Percentiles rank a stretch among this genome's conserved stretches.
phyloP scores from a whole-genome alignment of 2,888 invertebrate species.

The Teinopalpus imperialis region DNA sequence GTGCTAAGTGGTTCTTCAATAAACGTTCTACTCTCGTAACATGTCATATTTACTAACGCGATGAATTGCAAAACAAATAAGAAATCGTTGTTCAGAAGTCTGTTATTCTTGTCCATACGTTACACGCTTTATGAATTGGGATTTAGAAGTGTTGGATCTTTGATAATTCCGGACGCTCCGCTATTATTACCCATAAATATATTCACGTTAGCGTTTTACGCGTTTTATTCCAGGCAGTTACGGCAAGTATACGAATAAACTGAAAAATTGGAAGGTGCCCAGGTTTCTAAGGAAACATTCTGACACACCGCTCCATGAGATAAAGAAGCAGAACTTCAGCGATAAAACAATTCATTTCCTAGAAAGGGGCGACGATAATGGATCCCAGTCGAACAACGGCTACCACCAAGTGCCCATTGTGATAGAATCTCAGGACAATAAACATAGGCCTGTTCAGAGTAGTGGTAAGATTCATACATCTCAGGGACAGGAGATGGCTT shows the following conservation, averaged over 20 bases:
- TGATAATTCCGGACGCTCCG: constrained; percentile 28
- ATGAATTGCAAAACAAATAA: constrained; percentile 33
- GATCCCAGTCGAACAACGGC: constrained; percentile 64
- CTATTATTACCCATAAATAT: constrained; percentile 30
- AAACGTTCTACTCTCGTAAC: constrained; percentile 36
- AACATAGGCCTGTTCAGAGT: constrained; percentile 49
- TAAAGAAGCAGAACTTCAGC: constrained; percentile 66
- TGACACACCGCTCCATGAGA: constrained; percentile 74
- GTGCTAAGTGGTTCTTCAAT: constrained; percentile 41
- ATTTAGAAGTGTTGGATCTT: constrained; percentile 19
- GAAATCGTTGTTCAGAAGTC: not conserved
- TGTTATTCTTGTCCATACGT: constrained; percentile 18
- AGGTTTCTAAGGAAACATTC: constrained; percentile 84
- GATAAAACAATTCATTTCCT: constrained; percentile 62
- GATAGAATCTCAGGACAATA: constrained; percentile 79
- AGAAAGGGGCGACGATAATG: constrained; percentile 54
- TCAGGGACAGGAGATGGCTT: constrained; percentile 68
- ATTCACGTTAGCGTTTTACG: constrained; percentile 25
- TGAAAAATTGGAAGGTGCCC: constrained; percentile 87
- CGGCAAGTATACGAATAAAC: constrained; percentile 80
- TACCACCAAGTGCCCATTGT: constrained; percentile 86
- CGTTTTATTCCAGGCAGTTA: constrained; percentile 75
- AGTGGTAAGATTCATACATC: constrained; percentile 73
- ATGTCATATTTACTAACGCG: constrained; percentile 31
- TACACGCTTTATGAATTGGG: constrained; percentile 18